Evolutionary conservation across 2,888 invertebrate species (phyloP).

Genomic region (Vanessa cardui): DNA sequence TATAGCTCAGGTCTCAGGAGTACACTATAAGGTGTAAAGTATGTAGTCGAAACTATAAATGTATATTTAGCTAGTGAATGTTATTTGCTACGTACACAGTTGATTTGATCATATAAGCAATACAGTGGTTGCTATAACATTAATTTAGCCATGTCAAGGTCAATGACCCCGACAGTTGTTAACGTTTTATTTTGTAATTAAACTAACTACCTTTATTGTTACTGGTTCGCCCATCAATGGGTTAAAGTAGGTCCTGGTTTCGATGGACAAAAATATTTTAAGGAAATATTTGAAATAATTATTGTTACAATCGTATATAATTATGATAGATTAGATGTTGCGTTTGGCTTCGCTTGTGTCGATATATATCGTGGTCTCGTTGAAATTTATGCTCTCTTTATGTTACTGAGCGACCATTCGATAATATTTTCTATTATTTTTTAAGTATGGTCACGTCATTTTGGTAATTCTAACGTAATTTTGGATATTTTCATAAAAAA

Average conservation of each 20-base stretch:
- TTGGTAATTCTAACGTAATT: no score
- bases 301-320: not conserved
- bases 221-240: not conserved
- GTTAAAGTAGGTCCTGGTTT: not conserved
- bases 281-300: not conserved
- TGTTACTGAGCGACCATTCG: not conserved
- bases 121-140: not conserved
- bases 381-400: not conserved
- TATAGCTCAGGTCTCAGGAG: no score
- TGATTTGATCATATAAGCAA: not conserved
- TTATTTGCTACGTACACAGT: not conserved
- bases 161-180: not conserved
- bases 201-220: constrained; percentile 7
- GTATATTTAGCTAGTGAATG: not conserved
- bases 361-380: not conserved
- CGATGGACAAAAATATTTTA: not conserved
- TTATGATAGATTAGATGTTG: not conserved
- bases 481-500: no score
- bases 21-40: not conserved
- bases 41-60: not conserved
- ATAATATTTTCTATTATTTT: no score
- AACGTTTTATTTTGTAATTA: not conserved
- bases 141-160: not conserved
- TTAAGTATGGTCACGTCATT: no score
- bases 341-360: not conserved